phyloP scores from a whole-genome alignment of 2,888 invertebrate species.

The Amblyjoppa proteus region DNA sequence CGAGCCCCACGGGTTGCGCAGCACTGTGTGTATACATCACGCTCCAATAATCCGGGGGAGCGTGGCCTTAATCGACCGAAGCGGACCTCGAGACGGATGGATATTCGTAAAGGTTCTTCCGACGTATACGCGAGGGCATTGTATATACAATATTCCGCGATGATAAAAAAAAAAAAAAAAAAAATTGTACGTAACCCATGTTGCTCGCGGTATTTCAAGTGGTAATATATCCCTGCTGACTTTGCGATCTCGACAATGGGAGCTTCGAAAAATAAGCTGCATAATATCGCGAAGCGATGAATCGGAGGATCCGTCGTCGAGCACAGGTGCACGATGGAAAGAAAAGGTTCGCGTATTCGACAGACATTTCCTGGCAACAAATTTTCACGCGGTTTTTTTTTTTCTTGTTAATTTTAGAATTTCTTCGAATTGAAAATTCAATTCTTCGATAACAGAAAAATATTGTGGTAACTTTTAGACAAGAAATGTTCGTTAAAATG shows the following conservation, averaged over 20 bases:
- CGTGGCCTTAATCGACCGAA: conserved; percentile 61
- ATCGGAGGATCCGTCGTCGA: background rate
- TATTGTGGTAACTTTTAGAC: background rate
- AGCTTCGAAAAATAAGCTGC: background rate
- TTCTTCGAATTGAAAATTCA: background rate
- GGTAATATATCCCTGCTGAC: background rate
- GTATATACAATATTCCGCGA: background rate
- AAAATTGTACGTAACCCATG: background rate
- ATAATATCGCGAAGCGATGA: background rate
- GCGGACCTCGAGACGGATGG: conserved; percentile 52
- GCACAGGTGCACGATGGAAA: background rate
- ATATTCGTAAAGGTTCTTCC: conserved; percentile 19
- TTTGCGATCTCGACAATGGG: background rate
- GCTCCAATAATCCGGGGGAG: conserved; percentile 61
- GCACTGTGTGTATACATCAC: conserved; percentile 22
- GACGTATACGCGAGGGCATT: conserved; percentile 1
- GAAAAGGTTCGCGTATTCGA: background rate
- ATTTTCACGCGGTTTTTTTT: background rate
- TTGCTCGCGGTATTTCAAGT: background rate
- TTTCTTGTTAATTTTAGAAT: background rate
- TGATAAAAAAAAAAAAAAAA: background rate
- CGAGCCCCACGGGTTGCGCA: background rate
- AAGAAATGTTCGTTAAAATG: background rate
- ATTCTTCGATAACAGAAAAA: background rate
- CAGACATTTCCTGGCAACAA: background rate